Percentiles rank a stretch among this genome's conserved stretches.
phyloP scores from a whole-genome alignment of 2,113 vertebrate species.

The Tragelaphus imberbis region DNA sequence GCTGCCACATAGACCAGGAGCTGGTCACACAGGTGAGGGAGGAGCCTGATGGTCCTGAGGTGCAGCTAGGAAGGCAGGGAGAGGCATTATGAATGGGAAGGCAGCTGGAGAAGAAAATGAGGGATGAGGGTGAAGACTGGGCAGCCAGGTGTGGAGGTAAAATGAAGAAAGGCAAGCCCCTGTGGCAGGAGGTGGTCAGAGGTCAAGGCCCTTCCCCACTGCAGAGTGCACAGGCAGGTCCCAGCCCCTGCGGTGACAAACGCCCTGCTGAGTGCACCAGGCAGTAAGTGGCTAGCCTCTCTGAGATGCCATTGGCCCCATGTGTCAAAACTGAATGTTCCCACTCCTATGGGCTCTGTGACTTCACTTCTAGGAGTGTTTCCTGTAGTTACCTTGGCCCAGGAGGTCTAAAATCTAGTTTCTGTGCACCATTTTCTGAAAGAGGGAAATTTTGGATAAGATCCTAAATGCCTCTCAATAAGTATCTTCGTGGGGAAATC shows the following conservation, averaged over 20 bases:
- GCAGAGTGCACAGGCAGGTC: neutral
- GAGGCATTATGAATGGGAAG: neutral
- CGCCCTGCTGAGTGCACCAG: neutral
- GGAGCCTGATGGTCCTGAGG: neutral
- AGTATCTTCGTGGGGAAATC: neutral
- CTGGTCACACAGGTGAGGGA: neutral
- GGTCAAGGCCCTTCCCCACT: neutral
- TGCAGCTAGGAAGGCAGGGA: neutral
- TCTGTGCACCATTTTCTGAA: neutral
- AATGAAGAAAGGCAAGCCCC: neutral
- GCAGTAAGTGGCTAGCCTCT: neutral
- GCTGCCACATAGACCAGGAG: neutral
- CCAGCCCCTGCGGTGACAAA: rapidly evolving
- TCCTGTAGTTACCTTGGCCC: neutral
- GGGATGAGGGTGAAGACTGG: neutral
- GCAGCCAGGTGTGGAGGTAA: neutral
- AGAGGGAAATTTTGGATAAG: neutral
- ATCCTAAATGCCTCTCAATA: neutral
- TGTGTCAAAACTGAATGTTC: neutral
- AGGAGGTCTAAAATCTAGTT: neutral
- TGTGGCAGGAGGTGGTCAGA: neutral
- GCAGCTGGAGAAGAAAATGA: neutral
- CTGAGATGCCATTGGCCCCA: neutral
- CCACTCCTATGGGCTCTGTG: neutral
- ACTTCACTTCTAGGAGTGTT: neutral